A percentile compares a stretch with the other conserved stretches of the same genome.
These are phyloP conservation scores for Norana najaformis DNA, from an alignment of 2,888 invertebrate species.

Conservation along the genomic window DNA sequence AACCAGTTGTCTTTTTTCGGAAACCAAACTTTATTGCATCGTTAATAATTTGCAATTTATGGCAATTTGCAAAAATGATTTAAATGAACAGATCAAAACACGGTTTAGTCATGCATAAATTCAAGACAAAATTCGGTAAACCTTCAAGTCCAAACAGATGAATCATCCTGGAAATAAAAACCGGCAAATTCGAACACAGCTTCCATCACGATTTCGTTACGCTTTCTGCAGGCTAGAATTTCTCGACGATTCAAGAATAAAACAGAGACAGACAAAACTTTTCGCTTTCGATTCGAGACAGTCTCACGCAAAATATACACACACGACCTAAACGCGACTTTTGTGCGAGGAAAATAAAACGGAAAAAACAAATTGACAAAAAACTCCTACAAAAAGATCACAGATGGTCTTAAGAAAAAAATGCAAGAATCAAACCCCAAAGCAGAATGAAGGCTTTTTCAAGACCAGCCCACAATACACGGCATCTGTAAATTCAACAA, in stretches of 20 bases:
- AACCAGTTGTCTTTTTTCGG: background rate
- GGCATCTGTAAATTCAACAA: background rate
- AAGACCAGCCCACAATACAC: background rate
- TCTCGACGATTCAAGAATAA: background rate
- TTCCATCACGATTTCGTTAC: background rate
- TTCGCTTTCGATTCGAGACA: slow-evolving; percentile 13
- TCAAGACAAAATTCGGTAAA: background rate
- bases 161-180: background rate
- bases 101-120: background rate
- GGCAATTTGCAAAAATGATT: background rate
- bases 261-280: background rate
- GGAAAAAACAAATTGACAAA: background rate
- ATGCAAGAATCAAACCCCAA: background rate
- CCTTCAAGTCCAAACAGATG: background rate
- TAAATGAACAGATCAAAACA: background rate
- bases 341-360: background rate
- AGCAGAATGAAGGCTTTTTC: background rate
- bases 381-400: background rate
- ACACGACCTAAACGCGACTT: background rate
- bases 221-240: background rate
- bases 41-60: slow-evolving; percentile 21
- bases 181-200: background rate
- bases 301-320: background rate
- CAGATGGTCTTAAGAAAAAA: slow-evolving; percentile 6
- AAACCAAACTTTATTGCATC: slow-evolving; percentile 9